phyloP scores from a whole-genome alignment of 2,797 vertebrate species.

The Vultur gryphus region DNA sequence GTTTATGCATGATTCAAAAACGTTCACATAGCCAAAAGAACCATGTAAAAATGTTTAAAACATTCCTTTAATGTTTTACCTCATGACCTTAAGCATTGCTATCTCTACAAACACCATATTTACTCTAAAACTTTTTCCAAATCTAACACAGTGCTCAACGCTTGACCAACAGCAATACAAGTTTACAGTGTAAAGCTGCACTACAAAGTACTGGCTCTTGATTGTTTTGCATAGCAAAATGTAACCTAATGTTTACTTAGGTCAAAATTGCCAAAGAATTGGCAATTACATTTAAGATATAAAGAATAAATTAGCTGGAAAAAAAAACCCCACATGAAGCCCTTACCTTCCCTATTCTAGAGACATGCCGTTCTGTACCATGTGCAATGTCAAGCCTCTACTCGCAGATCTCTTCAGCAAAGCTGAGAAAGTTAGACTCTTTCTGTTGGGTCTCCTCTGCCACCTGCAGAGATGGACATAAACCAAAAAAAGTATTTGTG shows the following conservation, averaged over 20 bases:
- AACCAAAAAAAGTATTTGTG: neutral
- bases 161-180: neutral
- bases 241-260: neutral
- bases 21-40: neutral
- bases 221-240: neutral
- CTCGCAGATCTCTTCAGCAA: neutral
- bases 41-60: neutral
- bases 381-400: accelerated
- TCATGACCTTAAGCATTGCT: neutral
- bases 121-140: neutral
- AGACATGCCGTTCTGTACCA: neutral
- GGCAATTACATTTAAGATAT: neutral
- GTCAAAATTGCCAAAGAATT: neutral
- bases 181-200: neutral
- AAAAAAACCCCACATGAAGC: neutral
- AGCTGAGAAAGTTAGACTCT: neutral
- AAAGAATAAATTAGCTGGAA: neutral
- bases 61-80: neutral
- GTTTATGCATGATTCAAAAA: neutral
- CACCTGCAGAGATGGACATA: neutral
- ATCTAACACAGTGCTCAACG: neutral
- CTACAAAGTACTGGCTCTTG: neutral
- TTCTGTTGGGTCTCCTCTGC: neutral
- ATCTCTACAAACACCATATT: neutral
- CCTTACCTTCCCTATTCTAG: neutral